phyloP scores from a whole-genome alignment of 1,140 invertebrate species.

The Coptotermes formosanus region DNA sequence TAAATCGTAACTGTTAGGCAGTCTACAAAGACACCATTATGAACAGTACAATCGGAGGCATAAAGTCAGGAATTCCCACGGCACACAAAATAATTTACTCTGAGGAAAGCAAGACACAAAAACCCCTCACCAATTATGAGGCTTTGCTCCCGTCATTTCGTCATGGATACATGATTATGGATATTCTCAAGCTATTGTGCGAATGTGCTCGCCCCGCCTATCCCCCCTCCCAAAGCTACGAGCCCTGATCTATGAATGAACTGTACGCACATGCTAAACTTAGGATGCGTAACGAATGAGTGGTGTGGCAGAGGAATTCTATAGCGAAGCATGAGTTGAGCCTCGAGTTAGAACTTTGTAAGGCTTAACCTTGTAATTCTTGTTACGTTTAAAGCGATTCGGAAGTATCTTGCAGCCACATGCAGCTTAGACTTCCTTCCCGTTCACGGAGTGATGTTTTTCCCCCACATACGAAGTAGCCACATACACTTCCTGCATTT shows the following conservation, averaged over 20 bases:
- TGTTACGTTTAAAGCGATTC: background rate
- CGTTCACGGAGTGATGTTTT: background rate
- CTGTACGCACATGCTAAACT: background rate
- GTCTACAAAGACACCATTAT: background rate
- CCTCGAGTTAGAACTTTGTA: too few species aligned
- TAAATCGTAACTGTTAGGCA: background rate
- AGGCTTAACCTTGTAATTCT: background rate
- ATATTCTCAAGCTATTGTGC: background rate
- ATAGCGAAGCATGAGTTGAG: background rate
- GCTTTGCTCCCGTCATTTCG: background rate
- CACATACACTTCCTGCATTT: background rate
- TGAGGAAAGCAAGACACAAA: background rate
- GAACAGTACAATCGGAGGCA: background rate
- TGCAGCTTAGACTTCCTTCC: background rate
- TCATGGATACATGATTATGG: background rate
- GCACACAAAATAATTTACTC: background rate
- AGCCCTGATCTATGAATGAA: background rate
- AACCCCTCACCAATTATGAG: background rate
- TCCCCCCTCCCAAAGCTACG: background rate
- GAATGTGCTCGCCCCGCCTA: background rate
- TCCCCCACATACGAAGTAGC: background rate
- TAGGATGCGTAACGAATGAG: background rate
- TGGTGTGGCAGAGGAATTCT: background rate
- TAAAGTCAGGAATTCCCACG: background rate
- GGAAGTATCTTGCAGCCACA: background rate